phyloP scores from a whole-genome alignment of 2,797 vertebrate genomes.

The Enteromius fasciolatus region DNA sequence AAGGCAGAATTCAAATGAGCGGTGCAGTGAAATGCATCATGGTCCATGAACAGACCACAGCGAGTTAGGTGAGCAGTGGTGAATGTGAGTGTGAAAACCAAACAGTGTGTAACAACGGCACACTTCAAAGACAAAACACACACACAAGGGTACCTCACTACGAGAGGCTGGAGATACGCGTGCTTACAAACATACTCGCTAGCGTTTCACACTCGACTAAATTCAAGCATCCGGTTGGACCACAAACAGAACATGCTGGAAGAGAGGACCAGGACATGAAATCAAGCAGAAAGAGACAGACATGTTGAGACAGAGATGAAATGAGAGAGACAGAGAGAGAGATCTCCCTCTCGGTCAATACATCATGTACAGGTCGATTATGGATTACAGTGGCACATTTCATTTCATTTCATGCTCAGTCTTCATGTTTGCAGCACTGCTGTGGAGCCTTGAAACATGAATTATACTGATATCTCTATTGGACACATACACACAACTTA shows the following conservation, averaged over 20 bases:
- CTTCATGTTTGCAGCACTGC: conserved; percentile 46
- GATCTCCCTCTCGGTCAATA: conserved; percentile 63
- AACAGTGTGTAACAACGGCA: conserved; percentile 42
- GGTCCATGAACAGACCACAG: conserved; percentile 58
- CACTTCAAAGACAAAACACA: conserved; percentile 42
- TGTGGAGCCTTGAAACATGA: conserved; percentile 29
- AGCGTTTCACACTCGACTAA: conserved; percentile 45
- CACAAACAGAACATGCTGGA: conserved; percentile 34
- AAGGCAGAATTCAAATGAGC: conserved; percentile 56
- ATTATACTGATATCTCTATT: conserved; percentile 57
- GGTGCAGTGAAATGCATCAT: conserved; percentile 61
- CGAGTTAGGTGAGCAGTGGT: conserved; percentile 58
- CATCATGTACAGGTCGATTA: conserved; percentile 63
- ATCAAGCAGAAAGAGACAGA: conserved; percentile 43
- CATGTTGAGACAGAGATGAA: conserved; percentile 40
- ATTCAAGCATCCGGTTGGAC: conserved; percentile 34
- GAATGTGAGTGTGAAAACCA: conserved; percentile 59
- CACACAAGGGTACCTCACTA: conserved; percentile 31
- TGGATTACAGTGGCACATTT: conserved; percentile 66
- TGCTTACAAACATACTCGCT: conserved; percentile 44
- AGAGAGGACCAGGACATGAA: conserved; percentile 43
- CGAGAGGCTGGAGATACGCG: conserved; percentile 27
- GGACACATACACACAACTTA: not conserved
- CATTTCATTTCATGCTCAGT: conserved; percentile 66
- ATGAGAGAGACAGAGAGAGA: conserved; percentile 40